Conservation (phyloP, 2,113 vertebrate genomes). For the Archilochus colubris region DNA sequence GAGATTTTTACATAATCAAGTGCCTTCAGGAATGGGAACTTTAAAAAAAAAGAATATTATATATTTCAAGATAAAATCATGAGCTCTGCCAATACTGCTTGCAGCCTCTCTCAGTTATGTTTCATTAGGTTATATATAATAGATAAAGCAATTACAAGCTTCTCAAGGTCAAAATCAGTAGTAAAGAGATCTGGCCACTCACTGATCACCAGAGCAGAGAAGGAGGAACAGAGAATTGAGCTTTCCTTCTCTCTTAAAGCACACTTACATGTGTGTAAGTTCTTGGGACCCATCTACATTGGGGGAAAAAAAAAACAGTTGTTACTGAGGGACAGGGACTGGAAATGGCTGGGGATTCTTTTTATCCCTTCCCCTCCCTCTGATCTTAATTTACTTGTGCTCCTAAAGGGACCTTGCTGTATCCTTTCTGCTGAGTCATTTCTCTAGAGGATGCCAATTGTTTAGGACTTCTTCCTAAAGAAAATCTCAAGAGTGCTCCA, state of each 20-base stretch:
- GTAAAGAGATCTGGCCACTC: not conserved
- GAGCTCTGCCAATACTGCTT: not conserved
- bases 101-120: not conserved
- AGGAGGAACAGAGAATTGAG: not conserved
- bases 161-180: not conserved
- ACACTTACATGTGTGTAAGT: not conserved
- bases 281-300: accelerated
- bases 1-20: not conserved
- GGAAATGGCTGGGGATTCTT: not conserved
- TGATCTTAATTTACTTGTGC: not conserved
- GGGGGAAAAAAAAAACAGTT: not conserved
- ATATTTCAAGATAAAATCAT: not conserved
- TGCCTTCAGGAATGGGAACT: not conserved
- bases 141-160: not conserved
- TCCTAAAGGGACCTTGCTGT: not conserved
- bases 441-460: not conserved
- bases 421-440: conserved; percentile 11
- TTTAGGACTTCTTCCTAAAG: not conserved
- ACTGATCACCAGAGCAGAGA: not conserved
- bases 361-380: not conserved
- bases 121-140: not conserved
- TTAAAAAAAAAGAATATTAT: not conserved
- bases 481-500: conserved; percentile 8
- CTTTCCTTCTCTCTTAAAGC: not conserved
- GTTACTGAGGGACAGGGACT: not conserved